Evolutionary conservation across 1,140 invertebrate genomes (phyloP).

Genomic region (Cydia fagiglandana): DNA sequence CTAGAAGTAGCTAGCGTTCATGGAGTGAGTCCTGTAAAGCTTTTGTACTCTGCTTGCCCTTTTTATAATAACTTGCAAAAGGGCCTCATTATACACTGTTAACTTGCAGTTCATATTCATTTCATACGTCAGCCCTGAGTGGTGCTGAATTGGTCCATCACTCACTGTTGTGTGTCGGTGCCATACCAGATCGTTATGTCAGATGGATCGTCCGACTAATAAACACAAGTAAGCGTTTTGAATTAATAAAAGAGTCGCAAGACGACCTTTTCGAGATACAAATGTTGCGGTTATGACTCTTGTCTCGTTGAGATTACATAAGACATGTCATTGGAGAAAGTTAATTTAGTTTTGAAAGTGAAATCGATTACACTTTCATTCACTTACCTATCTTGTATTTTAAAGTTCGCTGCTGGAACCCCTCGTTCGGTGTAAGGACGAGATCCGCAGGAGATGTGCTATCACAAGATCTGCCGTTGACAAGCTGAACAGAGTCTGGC

Average conservation of each 20-base stretch:
- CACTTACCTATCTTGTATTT: conserved; percentile 74
- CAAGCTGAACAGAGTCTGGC: too few relatives aligned
- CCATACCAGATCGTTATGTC: conserved; percentile 25
- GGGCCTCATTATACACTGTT: too few relatives aligned
- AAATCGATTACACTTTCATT: conserved; percentile 79
- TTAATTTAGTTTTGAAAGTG: conserved; percentile 79
- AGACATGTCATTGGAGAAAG: conserved; percentile 78
- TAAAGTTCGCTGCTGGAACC: conserved; percentile 58
- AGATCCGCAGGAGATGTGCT: too few relatives aligned
- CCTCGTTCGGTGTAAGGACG: too few relatives aligned
- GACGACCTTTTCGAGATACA: conserved; percentile 71
- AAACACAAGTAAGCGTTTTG: conserved; percentile 38
- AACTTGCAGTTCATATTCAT: background rate
- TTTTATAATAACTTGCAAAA: too few relatives aligned
- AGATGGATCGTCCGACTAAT: conserved; percentile 23
- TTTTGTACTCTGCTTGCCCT: too few relatives aligned
- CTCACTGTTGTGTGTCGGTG: conserved; percentile 18
- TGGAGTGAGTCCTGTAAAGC: too few relatives aligned
- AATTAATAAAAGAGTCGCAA: conserved; percentile 50
- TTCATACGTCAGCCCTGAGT: background rate
- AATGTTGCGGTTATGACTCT: conserved; percentile 70
- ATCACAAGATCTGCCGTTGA: too few relatives aligned
- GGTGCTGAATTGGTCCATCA: conserved; percentile 5
- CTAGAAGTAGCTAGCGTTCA: too few relatives aligned
- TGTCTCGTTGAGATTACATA: conserved; percentile 73